Evolutionary conservation across 2,888 invertebrate genomes (phyloP).

Genomic region (Cerastis leucographa): DNA sequence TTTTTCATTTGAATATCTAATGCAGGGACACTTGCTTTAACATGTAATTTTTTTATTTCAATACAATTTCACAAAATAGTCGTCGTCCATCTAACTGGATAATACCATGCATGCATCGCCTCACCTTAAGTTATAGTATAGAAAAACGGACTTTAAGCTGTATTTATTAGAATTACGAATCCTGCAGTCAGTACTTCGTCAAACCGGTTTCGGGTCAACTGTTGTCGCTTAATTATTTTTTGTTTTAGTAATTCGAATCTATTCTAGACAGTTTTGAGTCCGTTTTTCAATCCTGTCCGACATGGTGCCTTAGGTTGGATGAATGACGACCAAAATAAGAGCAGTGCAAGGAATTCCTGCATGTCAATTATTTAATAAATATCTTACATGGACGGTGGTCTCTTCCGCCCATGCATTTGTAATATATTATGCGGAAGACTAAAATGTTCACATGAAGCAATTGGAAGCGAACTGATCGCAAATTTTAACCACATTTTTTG

Average conservation of each 20-base stretch:
- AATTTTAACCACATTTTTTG: neutral
- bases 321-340: neutral
- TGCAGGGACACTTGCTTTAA: neutral
- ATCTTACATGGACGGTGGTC: neutral
- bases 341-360: neutral
- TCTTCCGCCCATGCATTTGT: neutral
- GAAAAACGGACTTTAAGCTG: neutral
- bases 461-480: constrained; percentile 6
- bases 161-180: neutral
- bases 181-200: neutral
- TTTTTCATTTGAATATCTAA: constrained; percentile 19
- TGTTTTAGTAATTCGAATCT: constrained; percentile 1
- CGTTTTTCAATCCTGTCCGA: neutral
- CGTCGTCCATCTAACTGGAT: neutral
- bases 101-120: neutral
- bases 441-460: neutral
- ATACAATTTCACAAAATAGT: constrained; percentile 3
- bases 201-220: neutral
- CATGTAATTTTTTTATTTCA: constrained; percentile 39
- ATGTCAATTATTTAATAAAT: constrained; percentile 13
- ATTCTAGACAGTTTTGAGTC: neutral
- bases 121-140: neutral
- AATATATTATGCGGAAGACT: constrained; percentile 1
- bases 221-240: neutral
- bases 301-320: neutral